Base-by-base conservation (phyloP, 1,140 invertebrate species). In the Holotrichia oblita region DNA sequence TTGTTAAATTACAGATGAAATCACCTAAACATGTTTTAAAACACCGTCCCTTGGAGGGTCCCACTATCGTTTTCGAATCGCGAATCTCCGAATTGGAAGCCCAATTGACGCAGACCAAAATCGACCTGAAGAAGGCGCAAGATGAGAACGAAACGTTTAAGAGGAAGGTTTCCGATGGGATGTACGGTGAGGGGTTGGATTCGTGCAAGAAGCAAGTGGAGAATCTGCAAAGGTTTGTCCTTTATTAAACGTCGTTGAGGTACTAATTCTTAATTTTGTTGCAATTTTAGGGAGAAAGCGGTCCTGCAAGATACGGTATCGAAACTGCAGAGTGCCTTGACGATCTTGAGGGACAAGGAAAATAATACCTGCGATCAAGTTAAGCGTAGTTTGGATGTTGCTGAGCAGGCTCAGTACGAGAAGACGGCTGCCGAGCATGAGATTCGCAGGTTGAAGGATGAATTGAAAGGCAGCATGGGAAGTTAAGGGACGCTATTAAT, bases 51-150 rank as follows among this genome's bases (percentile, higher is more conserved):
- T 22, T 90, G 0, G 89, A 90, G 81, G 90, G 90, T 0, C 92
- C 93, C 0, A 93, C 91, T 55, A 94, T 94, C 78, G 91, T 95
- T 0, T 94, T 93, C 83, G 94, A 95, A 85, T 95, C 94, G 0
- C 89, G 93, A 77, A 94, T 95, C 48, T 93, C 93, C n/a, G 94
- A 96, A 82, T 83, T 96, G 73, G 94, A 96, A 85, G 94, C 94
- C 0, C 94, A 95, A 81, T 83, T 95, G 34, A 93, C 93, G 6
- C 94, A 95, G 84, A 86, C 92, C 0, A 93, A 90, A 83, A 92
- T 95, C 22, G 94, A 95, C 82, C 84, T 95, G 1, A 91, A 91
- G 81, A 94, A 94, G 83, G 86, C 92, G 0, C 84, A 89, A 82
- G 90, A 92, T 48, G 92, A 94, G 83, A 92, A 93, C 80, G 91